These are phyloP conservation scores for Pipistrellus pipistrellus DNA, from an alignment of 2,797 vertebrate genomes.

Conservation along the genomic window DNA sequence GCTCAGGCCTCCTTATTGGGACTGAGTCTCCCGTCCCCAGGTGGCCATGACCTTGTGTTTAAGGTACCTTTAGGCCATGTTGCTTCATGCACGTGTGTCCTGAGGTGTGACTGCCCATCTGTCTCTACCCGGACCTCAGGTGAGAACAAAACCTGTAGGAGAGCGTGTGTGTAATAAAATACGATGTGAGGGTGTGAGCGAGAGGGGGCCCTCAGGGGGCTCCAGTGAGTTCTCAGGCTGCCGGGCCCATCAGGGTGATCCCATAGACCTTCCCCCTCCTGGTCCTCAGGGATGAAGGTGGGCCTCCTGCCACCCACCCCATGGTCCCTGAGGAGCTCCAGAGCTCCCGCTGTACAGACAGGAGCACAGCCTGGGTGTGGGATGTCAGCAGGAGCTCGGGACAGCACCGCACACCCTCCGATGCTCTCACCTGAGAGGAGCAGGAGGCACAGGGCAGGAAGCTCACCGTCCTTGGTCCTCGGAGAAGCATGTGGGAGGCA, in stretches of 20 bases:
- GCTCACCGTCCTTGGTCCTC: too few species aligned
- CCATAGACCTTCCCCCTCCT: too few species aligned
- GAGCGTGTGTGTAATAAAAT: rapidly evolving
- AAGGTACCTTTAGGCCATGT: background rate
- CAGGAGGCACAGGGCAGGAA: too few species aligned
- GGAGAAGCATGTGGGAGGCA: too few species aligned
- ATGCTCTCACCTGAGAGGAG: too few species aligned
- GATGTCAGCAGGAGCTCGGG: too few species aligned
- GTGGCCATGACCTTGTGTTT: background rate
- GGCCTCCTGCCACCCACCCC: background rate
- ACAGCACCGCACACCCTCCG: too few species aligned
- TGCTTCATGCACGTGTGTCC: background rate
- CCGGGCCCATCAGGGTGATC: too few species aligned
- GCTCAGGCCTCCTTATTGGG: background rate
- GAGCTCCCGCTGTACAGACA: background rate
- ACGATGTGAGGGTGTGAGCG: background rate
- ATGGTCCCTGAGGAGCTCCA: too few species aligned
- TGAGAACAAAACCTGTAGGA: too few species aligned
- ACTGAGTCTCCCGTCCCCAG: background rate
- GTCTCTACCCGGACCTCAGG: background rate
- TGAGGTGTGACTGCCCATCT: background rate
- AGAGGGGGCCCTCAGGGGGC: background rate
- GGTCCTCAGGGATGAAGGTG: background rate
- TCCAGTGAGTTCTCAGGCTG: background rate
- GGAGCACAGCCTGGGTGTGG: too few species aligned